Evolutionary conservation across 1,140 invertebrate genomes (phyloP), one percentile per base, ranked within the genome.

Genomic region (Panulirus ornatus): DNA sequence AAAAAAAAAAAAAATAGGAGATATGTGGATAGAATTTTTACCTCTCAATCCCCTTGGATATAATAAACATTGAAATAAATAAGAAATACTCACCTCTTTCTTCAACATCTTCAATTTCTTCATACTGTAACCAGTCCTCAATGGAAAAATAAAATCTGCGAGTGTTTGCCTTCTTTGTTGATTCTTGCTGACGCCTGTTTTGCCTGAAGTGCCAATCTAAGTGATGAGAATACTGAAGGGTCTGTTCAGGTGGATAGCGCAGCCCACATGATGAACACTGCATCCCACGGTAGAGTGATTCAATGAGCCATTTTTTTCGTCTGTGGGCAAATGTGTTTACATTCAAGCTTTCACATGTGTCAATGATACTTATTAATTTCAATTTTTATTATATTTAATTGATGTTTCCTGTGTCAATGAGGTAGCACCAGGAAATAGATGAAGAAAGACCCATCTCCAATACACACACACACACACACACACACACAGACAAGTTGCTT

Each of bases 141-240:
- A 97, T 95, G 92, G 97, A 96, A 93, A 98, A 99, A 94, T 97
- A 98, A 97, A 97, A 98, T 86, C 96, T 96, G 8, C 98, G 94
- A 22, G 96, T 97, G 91, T 97, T 96, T 0, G 97, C 97, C 76
- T 97, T 96, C 36, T 97, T 95, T 0, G 96, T 96, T 0, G 97
- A 97, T 92, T 98, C 97, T 88, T 97, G 96, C 92, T 98, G 97
- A 70, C 96, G 95, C 14, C 97, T 94, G 94, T 99, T 99, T 93
- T 98, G 97, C 14, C 98, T 94, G 94, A 99, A 99, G 94, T 99
- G 98, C 98, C 98, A 99, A 94, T 99, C 98, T 42, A 99, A 95
- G 94, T 99, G 98, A 93, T 98, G 97, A 91, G 97, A 97, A 93
- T 99, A 96, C 83, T 96, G 96, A 42, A 97, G 96, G 0, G 97